Percentiles rank a stretch among this genome's conserved stretches.
Evolutionary conservation across 2,113 vertebrate species (phyloP).

Genomic region (Chionodraco myersi): DNA sequence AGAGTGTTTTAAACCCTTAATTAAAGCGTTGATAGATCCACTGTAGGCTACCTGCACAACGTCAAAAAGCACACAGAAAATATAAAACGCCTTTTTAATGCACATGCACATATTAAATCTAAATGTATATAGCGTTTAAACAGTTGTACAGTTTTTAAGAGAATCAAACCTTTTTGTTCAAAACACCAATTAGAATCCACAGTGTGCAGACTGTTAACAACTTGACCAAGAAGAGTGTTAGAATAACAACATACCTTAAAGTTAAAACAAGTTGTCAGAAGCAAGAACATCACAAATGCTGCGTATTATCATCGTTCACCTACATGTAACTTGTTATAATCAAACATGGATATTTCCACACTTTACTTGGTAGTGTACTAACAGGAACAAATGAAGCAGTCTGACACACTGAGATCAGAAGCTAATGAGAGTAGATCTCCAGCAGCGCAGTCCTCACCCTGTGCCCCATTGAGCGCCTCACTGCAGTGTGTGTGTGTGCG

Average conservation of each 20-base stretch:
- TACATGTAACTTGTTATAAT: too few relatives aligned
- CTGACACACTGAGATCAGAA: constrained; percentile 1
- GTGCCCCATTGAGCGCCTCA: constrained; percentile 1
- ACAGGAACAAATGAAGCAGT: constrained; percentile 4
- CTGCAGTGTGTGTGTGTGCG: too few relatives aligned
- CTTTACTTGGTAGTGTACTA: not conserved
- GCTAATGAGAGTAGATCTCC: constrained; percentile 28
- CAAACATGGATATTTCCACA: too few relatives aligned
- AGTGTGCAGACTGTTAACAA: not conserved
- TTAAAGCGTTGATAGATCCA: too few relatives aligned
- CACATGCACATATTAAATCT: not conserved
- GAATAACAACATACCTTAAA: not conserved
- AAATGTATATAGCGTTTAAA: too few relatives aligned
- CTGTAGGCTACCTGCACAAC: too few relatives aligned
- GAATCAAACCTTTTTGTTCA: too few relatives aligned
- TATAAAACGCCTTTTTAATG: not conserved
- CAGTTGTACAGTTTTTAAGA: too few relatives aligned
- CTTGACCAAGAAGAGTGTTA: not conserved
- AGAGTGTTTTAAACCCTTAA: too few relatives aligned
- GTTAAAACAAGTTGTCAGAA: not conserved
- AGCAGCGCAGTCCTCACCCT: constrained; percentile 4
- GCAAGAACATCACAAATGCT: not conserved
- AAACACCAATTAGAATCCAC: not conserved
- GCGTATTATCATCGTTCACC: not conserved
- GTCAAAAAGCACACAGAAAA: too few relatives aligned